These are phyloP conservation scores for Antheraea assamensis DNA, from an alignment of 2,888 invertebrate genomes.

Conservation along the genomic window DNA sequence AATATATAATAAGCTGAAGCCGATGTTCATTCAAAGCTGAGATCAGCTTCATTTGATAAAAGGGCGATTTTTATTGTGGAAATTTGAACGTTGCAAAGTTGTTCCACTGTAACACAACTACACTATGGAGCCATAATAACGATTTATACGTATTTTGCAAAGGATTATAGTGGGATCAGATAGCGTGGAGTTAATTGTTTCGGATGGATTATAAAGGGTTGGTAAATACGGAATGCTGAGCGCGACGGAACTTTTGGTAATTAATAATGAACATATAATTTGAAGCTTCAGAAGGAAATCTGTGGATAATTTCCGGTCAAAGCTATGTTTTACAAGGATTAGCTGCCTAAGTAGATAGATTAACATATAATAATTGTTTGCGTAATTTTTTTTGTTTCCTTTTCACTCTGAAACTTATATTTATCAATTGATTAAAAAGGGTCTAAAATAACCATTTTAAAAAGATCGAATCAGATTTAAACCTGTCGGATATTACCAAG, in stretches of 20 bases:
- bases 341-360: neutral
- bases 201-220: conserved; percentile 23
- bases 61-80: neutral
- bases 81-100: neutral
- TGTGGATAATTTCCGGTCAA: neutral
- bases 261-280: conserved; percentile 10
- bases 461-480: too few relatives aligned
- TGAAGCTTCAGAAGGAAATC: conserved; percentile 7
- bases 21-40: too few relatives aligned
- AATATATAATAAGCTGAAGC: too few relatives aligned
- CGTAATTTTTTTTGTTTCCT: neutral
- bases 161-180: conserved; percentile 44
- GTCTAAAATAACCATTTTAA: too few relatives aligned
- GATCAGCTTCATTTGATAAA: neutral
- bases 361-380: neutral
- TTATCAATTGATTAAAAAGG: too few relatives aligned
- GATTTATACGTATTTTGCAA: conserved; percentile 36
- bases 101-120: neutral
- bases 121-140: neutral
- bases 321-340: neutral
- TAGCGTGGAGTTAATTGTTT: conserved; percentile 27
- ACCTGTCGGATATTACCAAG: too few relatives aligned
- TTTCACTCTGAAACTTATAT: too few relatives aligned
- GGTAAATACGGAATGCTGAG: conserved; percentile 14
- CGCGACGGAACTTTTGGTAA: conserved; percentile 13